Conservation (phyloP, 2,797 vertebrate species). For the Cetoscarus ocellatus region DNA sequence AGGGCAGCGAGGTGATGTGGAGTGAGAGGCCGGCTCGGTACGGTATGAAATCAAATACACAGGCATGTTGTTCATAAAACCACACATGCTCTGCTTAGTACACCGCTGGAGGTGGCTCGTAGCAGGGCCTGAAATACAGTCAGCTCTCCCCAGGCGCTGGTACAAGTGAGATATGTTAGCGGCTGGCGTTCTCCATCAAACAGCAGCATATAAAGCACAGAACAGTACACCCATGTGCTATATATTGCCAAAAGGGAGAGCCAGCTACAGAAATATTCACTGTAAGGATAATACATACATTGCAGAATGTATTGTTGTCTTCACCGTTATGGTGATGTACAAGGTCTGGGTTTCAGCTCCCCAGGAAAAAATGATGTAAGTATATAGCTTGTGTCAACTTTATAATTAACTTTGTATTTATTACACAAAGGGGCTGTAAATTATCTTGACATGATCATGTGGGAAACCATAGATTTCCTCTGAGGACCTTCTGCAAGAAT, state of each 20-base stretch:
- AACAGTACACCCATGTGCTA: constrained; percentile 34
- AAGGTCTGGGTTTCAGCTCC: constrained; percentile 2
- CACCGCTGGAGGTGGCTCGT: constrained; percentile 59
- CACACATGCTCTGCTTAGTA: constrained; percentile 44
- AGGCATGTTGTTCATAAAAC: constrained; percentile 57
- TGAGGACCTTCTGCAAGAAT: constrained; percentile 13
- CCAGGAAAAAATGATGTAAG: neutral
- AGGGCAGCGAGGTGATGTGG: constrained; percentile 38
- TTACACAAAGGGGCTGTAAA: constrained; percentile 12
- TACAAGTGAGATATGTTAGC: constrained; percentile 69
- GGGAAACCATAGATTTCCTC: constrained; percentile 8
- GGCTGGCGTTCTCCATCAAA: constrained; percentile 66
- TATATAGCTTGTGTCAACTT: constrained; percentile 12
- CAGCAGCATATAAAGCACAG: constrained; percentile 46
- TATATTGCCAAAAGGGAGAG: constrained; percentile 50
- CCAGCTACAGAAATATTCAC: constrained; percentile 51
- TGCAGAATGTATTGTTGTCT: constrained; percentile 25
- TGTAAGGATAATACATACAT: constrained; percentile 33
- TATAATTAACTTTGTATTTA: constrained; percentile 21
- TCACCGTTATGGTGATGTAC: constrained; percentile 21
- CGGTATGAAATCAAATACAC: constrained; percentile 52
- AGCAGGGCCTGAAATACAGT: constrained; percentile 64
- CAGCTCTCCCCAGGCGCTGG: constrained; percentile 54
- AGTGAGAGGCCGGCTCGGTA: constrained; percentile 13
- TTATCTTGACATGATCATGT: constrained; percentile 10